Conservation (phyloP, 53 echinoderm and acorn worm genomes). For the Zoroaster sp. region DNA sequence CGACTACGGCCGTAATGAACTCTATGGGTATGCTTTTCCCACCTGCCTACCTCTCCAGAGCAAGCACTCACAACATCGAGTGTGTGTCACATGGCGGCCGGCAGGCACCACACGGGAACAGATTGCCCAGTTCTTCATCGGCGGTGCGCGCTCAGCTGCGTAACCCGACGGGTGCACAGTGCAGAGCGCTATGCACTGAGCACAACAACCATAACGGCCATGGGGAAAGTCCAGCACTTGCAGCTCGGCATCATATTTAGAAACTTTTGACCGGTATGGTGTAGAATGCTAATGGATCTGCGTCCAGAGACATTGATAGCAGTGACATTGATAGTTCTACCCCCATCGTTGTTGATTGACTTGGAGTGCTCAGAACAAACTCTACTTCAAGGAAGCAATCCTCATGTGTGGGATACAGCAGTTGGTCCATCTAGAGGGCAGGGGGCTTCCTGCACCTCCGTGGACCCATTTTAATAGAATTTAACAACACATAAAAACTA, state of each 20-base stretch:
- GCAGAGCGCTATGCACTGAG: slow-evolving; percentile 87
- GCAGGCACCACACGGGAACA: slow-evolving; percentile 86
- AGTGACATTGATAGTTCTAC: too few species aligned
- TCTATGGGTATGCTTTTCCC: slow-evolving; percentile 95
- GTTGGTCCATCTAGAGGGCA: too few species aligned
- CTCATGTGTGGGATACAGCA: too few species aligned
- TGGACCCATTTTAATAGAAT: too few species aligned
- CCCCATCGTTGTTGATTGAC: too few species aligned
- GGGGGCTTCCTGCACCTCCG: too few species aligned
- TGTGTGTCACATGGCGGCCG: slow-evolving; percentile 97
- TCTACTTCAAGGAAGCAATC: too few species aligned
- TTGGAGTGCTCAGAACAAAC: too few species aligned
- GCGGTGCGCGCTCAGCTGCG: slow-evolving; percentile 92
- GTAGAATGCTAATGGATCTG: too few species aligned
- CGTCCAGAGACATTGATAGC: too few species aligned
- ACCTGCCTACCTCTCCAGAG: slow-evolving; percentile 95
- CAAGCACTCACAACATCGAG: slow-evolving; percentile 85
- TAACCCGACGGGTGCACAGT: slow-evolving; percentile 95
- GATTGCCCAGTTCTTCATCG: slow-evolving; percentile 89
- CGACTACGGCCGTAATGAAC: slow-evolving; percentile 94
- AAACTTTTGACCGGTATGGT: slow-evolving; percentile 98
- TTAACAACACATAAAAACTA: too few species aligned
- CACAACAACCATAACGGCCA: slow-evolving; percentile 87
- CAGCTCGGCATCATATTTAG: slow-evolving; percentile 93
- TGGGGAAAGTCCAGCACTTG: slow-evolving; percentile 95